Percentiles rank a stretch among this genome's conserved stretches.
phyloP scores from a whole-genome alignment of 1,140 invertebrate genomes.

The Drosophila nigrodunni region DNA sequence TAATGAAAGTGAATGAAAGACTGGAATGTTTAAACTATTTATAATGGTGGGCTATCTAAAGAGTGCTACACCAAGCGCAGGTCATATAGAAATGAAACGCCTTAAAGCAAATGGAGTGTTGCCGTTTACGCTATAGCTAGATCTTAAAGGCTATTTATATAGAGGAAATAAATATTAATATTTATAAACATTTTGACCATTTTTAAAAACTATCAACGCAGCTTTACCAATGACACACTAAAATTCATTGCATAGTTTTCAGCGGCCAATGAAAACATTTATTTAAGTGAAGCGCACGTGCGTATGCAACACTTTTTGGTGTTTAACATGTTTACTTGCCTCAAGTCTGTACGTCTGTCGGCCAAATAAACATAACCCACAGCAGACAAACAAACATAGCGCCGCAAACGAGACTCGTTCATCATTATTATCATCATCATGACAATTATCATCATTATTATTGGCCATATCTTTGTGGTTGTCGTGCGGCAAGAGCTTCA shows the following conservation, averaged over 20 bases:
- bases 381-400: constrained; percentile 55
- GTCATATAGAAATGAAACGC: neutral
- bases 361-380: constrained; percentile 42
- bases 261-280: neutral
- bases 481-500: constrained; percentile 13
- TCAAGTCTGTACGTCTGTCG: neutral
- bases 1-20: constrained; percentile 41
- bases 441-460: constrained; percentile 22
- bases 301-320: constrained; percentile 30
- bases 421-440: constrained; percentile 41
- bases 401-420: constrained; percentile 36
- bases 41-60: constrained; percentile 12
- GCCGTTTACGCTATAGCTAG: neutral
- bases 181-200: too few relatives aligned
- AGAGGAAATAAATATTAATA: too few relatives aligned
- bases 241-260: constrained; percentile 38
- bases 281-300: neutral
- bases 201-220: too few relatives aligned
- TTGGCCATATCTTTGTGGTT: constrained; percentile 13
- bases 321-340: neutral
- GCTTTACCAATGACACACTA: neutral
- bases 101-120: neutral
- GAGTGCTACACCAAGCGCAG: neutral
- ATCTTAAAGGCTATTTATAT: too few relatives aligned
- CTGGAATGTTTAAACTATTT: constrained; percentile 18